Evolutionary conservation across 1,140 invertebrate genomes (phyloP).

Genomic region (Orchesella cincta): DNA sequence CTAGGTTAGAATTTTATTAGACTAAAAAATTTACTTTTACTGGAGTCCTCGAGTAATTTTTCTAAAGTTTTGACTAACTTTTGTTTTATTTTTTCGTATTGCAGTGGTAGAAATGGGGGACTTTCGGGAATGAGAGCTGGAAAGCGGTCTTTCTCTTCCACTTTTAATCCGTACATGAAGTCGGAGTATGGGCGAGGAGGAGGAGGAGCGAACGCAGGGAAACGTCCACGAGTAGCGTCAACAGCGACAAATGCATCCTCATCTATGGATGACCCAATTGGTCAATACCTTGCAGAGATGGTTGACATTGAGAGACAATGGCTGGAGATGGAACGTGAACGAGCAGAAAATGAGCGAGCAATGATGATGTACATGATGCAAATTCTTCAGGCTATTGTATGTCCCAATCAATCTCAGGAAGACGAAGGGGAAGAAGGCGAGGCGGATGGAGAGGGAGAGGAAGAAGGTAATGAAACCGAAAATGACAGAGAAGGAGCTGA

Average conservation of each 20-base stretch:
- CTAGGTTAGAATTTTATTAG: neutral
- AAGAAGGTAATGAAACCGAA: conserved; percentile 31
- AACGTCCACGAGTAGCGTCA: conserved; percentile 37
- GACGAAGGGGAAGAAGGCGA: conserved; percentile 33
- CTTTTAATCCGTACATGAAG: conserved; percentile 15
- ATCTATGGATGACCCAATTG: conserved; percentile 44
- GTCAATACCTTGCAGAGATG: conserved; percentile 48
- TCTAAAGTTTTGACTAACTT: conserved; percentile 1
- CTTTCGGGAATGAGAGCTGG: neutral
- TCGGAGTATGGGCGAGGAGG: conserved; percentile 6
- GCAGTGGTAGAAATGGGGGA: conserved; percentile 19
- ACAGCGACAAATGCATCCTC: conserved; percentile 37
- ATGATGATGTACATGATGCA: conserved; percentile 52
- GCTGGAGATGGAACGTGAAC: conserved; percentile 49
- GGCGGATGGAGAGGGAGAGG: neutral
- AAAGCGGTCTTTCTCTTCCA: conserved; percentile 7
- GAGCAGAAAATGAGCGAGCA: conserved; percentile 49
- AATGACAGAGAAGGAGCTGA: conserved; percentile 11
- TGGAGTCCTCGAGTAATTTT: neutral
- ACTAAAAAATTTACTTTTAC: neutral
- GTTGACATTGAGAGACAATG: conserved; percentile 50
- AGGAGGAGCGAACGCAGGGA: conserved; percentile 20
- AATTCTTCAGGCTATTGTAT: conserved; percentile 49
- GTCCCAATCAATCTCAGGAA: conserved; percentile 41
- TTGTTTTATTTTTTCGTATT: too few relatives aligned